Conservation (phyloP, 2,888 invertebrate species). For the Parelbella ahira region DNA sequence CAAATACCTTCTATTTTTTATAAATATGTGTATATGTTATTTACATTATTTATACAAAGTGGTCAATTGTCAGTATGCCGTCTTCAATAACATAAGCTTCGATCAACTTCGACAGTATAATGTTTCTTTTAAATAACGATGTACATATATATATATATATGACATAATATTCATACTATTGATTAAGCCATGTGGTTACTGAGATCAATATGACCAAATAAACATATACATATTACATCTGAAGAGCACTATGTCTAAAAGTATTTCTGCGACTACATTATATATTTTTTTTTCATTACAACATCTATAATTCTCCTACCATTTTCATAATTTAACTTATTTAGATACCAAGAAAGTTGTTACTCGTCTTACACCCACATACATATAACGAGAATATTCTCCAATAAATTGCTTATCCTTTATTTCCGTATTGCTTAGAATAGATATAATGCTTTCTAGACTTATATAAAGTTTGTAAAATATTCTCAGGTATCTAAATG, state of each 20-base stretch:
- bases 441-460: conserved; percentile 32
- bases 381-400: neutral
- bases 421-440: conserved; percentile 36
- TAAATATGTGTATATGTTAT: conserved; percentile 41
- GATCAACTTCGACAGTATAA: too few species aligned
- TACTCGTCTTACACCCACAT: neutral
- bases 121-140: too few species aligned
- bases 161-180: too few species aligned
- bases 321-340: conserved; percentile 4
- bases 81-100: neutral
- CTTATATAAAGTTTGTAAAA: conserved; percentile 25
- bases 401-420: neutral
- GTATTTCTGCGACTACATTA: conserved; percentile 4
- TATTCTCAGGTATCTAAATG: conserved; percentile 23
- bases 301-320: conserved; percentile 2
- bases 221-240: too few species aligned
- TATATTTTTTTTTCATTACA: too few species aligned
- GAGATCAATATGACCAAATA: too few species aligned
- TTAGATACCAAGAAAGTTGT: too few species aligned
- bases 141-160: too few species aligned
- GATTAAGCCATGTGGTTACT: too few species aligned
- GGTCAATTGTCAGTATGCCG: conserved; percentile 1
- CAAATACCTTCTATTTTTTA: conserved; percentile 28
- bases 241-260: conserved; percentile 5
- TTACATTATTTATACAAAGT: conserved; percentile 36